Percentiles rank a stretch among this genome's conserved stretches.
Conservation (phyloP, 2,113 vertebrate species). For the Oxyura jamaicensis region DNA sequence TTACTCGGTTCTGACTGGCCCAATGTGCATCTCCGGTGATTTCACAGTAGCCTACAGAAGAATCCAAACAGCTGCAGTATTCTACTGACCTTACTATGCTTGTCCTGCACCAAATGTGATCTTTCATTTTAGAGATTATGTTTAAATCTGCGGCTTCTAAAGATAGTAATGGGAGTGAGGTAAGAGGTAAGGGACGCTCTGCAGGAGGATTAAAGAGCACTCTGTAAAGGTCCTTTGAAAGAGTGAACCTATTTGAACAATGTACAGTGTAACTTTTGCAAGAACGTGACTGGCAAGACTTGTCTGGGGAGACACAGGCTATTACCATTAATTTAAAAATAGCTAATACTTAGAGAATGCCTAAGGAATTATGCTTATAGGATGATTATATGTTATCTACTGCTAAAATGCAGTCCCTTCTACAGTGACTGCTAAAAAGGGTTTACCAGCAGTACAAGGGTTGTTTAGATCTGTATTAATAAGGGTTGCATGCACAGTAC, state of each 20-base stretch:
- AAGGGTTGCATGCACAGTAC: neutral
- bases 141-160: neutral
- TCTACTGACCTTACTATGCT: neutral
- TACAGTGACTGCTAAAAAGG: neutral
- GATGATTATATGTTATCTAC: neutral
- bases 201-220: neutral
- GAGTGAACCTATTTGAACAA: neutral
- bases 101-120: neutral
- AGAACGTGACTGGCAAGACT: rapidly evolving
- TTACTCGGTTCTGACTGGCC: neutral
- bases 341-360: neutral
- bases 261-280: neutral
- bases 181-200: neutral
- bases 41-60: neutral
- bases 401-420: neutral
- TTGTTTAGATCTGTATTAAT: neutral
- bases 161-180: neutral
- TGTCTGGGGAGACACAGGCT: neutral
- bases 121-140: neutral
- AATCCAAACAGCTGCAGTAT: neutral
- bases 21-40: neutral
- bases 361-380: neutral
- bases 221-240: neutral
- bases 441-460: neutral
- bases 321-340: neutral